These are phyloP conservation scores for Bembecia ichneumoniformis DNA, from an alignment of 2,888 invertebrate species.

Conservation along the genomic window DNA sequence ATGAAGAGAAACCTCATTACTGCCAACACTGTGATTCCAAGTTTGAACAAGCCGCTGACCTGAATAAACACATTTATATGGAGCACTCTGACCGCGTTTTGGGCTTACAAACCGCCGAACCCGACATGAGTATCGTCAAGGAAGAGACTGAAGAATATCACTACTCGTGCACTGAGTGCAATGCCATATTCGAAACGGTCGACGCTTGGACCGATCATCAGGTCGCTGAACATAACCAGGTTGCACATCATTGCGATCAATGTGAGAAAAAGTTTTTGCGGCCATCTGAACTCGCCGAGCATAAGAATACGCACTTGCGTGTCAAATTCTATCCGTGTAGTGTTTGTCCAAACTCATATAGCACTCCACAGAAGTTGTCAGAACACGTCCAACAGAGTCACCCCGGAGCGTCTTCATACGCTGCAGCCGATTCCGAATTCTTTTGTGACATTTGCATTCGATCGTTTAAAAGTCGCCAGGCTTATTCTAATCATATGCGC, in stretches of 20 bases:
- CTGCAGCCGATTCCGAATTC: constrained; percentile 43
- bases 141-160: constrained; percentile 68
- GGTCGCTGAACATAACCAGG: constrained; percentile 67
- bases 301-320: constrained; percentile 76
- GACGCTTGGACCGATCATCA: constrained; percentile 73
- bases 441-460: constrained; percentile 74
- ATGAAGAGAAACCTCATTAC: constrained; percentile 64
- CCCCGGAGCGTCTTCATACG: constrained; percentile 40
- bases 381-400: constrained; percentile 70
- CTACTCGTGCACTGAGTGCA: constrained; percentile 75
- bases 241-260: constrained; percentile 72
- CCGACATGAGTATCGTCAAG: constrained; percentile 60
- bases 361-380: constrained; percentile 74
- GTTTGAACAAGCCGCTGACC: constrained; percentile 66
- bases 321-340: constrained; percentile 76
- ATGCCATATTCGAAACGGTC: constrained; percentile 69
- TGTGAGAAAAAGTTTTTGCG: constrained; percentile 75
- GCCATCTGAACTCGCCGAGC: constrained; percentile 74
- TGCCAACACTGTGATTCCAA: constrained; percentile 74
- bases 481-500: constrained; percentile 69
- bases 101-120: constrained; percentile 33
- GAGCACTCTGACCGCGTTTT: constrained; percentile 66
- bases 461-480: constrained; percentile 71
- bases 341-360: constrained; percentile 72
- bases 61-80: constrained; percentile 73